These are phyloP conservation scores for Botia almorhae DNA, from an alignment of 2,797 vertebrate genomes.

Conservation along the genomic window DNA sequence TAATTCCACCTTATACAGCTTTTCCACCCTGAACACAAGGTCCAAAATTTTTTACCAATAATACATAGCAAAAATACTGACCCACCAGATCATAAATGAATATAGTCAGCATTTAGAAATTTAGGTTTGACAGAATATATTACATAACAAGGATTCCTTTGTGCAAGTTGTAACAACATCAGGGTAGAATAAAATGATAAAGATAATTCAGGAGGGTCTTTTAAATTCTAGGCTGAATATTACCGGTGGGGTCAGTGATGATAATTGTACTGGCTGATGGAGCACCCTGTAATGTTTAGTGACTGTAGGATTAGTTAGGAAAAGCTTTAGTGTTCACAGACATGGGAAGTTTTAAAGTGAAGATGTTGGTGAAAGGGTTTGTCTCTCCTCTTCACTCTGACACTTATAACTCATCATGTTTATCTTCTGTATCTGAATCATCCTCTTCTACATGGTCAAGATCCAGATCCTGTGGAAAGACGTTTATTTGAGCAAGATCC, in stretches of 20 bases:
- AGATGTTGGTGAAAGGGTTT: conserved; percentile 72
- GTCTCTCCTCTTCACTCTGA: conserved; percentile 62
- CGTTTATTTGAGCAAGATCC: neutral
- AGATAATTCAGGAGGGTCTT: neutral
- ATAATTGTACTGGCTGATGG: conserved; percentile 36
- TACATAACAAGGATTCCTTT: neutral
- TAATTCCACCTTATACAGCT: conserved; percentile 57
- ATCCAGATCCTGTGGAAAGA: conserved; percentile 74
- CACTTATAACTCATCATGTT: conserved; percentile 91
- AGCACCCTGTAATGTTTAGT: conserved; percentile 50
- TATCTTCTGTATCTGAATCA: conserved; percentile 87
- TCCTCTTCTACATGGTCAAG: conserved; percentile 81
- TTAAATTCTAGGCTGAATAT: conserved; percentile 56
- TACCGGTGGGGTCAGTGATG: conserved; percentile 57
- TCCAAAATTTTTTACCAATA: neutral
- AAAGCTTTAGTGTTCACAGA: conserved; percentile 69
- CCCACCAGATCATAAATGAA: conserved; percentile 4
- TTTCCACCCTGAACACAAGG: conserved; percentile 71
- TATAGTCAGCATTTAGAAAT: neutral
- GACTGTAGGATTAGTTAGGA: conserved; percentile 61
- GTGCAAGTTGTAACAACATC: neutral
- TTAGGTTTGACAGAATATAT: neutral
- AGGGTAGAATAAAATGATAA: conserved; percentile 13
- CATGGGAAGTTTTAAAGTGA: conserved; percentile 66
- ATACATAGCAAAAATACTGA: neutral